Evolutionary conservation across 2,888 invertebrate genomes (phyloP), one percentile per base, ranked within the genome.

Genomic region (Nymphalis c-album): DNA sequence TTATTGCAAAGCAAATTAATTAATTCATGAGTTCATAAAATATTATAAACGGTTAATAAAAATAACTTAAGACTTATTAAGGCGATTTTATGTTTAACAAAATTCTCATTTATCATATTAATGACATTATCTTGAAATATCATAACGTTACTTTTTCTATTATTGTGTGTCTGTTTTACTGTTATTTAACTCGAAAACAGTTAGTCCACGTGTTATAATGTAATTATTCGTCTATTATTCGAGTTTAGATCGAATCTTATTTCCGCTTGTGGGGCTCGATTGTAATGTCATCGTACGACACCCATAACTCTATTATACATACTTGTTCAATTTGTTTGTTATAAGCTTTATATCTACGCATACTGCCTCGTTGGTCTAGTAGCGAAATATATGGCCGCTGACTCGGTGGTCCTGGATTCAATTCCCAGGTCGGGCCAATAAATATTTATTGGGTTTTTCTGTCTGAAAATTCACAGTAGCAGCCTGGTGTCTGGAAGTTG

Each of bases 151-250:
- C 26, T 31, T 1, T 6, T 7, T n/a, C 22, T 22, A 31, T 16
- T 55, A 31, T 16, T 31, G 26, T 31, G n/a, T 55, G 35, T 31
- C 55, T 10, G 4, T 16, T 26, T 26, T 17, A 55, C 68, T 68
- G 70, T 71, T 71, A 68, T 53, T 40, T n/a, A 53, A 20, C 26
- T 46, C 17, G 26, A 69, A 51, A 51, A 67, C 63, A 60, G 60
- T 63, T 59, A 20, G 31, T 58, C 47, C 64, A 59, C 61, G 68
- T 57, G 57, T 61, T 67, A 64, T 73, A 74, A 74, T 71, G 71
- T 70, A 74, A 73, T 76, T 74, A 74, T 70, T 74, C 74, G 71
- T 68, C 68, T 73, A 71, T 72, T 74, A 71, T 71, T 71, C 68
- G 67, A 63, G 65, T 59, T 53, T 68, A 77, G 73, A 77, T 76